These are phyloP conservation scores for Toxonevra muliebris DNA, from an alignment of 2,888 invertebrate species.

Conservation along the genomic window DNA sequence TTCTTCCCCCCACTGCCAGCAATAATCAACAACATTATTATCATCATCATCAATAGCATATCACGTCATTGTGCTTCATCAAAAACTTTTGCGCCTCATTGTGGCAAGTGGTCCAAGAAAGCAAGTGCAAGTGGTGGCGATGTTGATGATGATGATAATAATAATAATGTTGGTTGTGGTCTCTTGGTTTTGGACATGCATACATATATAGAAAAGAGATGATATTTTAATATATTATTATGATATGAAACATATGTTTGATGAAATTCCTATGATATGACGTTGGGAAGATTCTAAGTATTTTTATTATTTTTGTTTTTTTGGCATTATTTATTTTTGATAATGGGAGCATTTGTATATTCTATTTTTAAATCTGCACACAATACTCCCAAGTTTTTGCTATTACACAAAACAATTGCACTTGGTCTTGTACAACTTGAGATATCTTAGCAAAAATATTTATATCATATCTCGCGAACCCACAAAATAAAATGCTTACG, in stretches of 20 bases:
- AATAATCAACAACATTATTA: not conserved
- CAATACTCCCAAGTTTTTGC: no score
- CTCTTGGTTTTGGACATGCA: not conserved
- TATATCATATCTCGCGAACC: no score
- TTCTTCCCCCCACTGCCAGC: not conserved
- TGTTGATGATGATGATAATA: no score
- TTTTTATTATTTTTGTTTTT: slow-evolving; percentile 2
- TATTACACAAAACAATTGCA: no score
- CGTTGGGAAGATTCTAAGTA: not conserved
- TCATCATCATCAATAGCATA: slow-evolving; percentile 11
- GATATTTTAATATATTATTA: no score
- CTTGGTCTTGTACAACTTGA: no score
- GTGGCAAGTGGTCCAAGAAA: slow-evolving; percentile 1
- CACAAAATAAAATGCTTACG: no score
- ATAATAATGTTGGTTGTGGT: no score
- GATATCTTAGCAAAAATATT: no score
- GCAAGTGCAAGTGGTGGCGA: slow-evolving; percentile 20
- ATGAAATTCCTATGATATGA: not conserved
- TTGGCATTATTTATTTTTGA: not conserved
- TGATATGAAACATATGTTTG: no score
- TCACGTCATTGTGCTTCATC: slow-evolving; percentile 30
- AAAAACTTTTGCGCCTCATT: not conserved
- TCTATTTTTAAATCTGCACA: no score
- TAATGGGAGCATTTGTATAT: not conserved
- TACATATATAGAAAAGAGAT: not conserved